Evolutionary conservation across 2,113 vertebrate species (phyloP).

Genomic region (Scomber colias): DNA sequence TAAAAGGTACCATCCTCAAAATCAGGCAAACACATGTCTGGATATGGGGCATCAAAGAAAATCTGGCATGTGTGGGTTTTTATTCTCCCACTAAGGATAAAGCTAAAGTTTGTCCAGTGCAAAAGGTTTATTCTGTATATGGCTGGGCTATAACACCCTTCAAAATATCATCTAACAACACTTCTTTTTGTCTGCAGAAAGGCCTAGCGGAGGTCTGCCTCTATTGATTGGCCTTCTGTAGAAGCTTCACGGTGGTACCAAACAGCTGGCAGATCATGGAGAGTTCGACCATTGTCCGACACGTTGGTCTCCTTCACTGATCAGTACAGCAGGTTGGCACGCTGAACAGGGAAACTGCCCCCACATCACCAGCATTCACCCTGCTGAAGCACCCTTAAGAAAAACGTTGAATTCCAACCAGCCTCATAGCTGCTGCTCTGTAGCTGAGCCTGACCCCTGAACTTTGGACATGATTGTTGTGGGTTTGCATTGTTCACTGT

Average conservation of each 20-base stretch:
- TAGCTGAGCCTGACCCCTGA: constrained; percentile 5
- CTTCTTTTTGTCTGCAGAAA: constrained; percentile 17
- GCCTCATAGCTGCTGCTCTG: not conserved
- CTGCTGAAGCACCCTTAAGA: constrained; percentile 1
- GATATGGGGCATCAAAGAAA: too few species aligned
- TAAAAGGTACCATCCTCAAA: not conserved
- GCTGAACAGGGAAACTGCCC: not conserved
- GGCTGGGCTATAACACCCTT: not conserved
- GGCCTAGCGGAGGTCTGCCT: constrained; percentile 8
- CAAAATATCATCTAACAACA: not conserved
- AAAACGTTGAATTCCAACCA: not conserved
- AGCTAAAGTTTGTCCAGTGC: too few species aligned
- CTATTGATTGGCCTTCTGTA: not conserved
- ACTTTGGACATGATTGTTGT: not conserved
- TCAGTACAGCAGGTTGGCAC: not conserved
- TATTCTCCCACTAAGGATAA: too few species aligned
- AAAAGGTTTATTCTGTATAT: not conserved
- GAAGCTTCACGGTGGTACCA: not conserved
- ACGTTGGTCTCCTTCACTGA: not conserved
- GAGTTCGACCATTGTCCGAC: not conserved
- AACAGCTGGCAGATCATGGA: not conserved
- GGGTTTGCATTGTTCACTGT: constrained; percentile 7
- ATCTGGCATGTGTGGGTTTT: too few species aligned
- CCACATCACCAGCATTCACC: not conserved
- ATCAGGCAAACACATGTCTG: not conserved